Evolutionary conservation across 2,888 invertebrate genomes (phyloP).

Genomic region (Caenorhabditis becei): DNA sequence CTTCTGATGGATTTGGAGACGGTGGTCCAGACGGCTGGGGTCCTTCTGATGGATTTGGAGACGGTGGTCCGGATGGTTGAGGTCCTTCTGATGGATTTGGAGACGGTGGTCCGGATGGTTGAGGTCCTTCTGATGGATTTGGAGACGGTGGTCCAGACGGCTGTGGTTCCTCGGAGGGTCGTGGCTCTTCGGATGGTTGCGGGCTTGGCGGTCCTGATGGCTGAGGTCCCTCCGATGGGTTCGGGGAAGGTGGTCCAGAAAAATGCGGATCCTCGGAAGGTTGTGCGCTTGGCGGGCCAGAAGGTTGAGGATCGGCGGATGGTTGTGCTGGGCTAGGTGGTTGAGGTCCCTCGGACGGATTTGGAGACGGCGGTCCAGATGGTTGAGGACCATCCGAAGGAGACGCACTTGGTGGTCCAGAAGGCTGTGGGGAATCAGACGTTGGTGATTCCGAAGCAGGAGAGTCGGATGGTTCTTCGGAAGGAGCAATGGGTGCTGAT

Average conservation of each 20-base stretch:
- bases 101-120: constrained; percentile 7
- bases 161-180: too few relatives aligned
- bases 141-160: constrained; percentile 11
- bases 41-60: constrained; percentile 8
- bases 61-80: constrained; percentile 10
- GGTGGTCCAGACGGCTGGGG: background rate
- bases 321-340: background rate
- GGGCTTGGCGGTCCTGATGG: constrained; percentile 9
- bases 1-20: constrained; percentile 12
- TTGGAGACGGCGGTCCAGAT: constrained; percentile 16
- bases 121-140: constrained; percentile 12
- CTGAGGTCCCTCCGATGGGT: background rate
- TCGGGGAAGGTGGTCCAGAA: background rate
- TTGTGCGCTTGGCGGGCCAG: constrained; percentile 6
- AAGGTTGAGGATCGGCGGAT: background rate
- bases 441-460: constrained; percentile 7
- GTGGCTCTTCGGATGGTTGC: background rate
- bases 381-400: background rate
- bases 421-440: constrained; percentile 5
- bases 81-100: background rate
- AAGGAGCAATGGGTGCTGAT: background rate
- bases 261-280: too few relatives aligned
- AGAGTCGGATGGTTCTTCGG: constrained; percentile 9
- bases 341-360: background rate
- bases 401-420: constrained; percentile 9